Base-by-base conservation (phyloP, 2,888 invertebrate species). In the Leistus spinibarbis region DNA sequence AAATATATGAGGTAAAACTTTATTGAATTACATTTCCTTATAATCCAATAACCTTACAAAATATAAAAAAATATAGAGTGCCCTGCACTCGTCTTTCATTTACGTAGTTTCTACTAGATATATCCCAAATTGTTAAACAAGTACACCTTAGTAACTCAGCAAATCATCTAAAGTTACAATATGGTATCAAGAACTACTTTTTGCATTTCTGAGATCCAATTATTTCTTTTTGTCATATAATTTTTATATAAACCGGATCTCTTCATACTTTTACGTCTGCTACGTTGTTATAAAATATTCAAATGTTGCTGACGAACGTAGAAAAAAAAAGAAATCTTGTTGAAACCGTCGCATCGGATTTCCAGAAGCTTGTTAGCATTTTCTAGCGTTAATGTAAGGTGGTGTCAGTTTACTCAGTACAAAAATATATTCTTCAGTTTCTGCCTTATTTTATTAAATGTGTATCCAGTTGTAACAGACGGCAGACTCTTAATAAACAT, bases 311-410 rank as follows among this genome's bases (percentile, higher is more conserved):
- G 0, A 40, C 40, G 13, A 13, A 13, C 40, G n/a, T n/a, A n/a
- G n/a, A n/a, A 40, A 7, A 40, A 60, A 16, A 17, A 20, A 60
- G 20, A 57, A 60, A 60, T 22, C 3, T 19, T 22, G 19, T 60
- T 60, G 20, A 19, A 19, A 19, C 13, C 60, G 10, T 16, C 13
- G 19, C 60, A 60, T 60, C 60, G 3, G 60, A 60, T 60, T 60
- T 60, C 60, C 17, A 3, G 60, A 22, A 60, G 60, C 60, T 60
- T 60, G 60, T 60, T 60, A 60, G 60, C 60, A 60, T 19, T 22
- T 19, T 16, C 2, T 17, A 60, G 10, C 60, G 60, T 60, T 16
- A 4, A 19, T 22, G 17, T 4, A 17, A 10, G 0, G 19, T 17
- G 60, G 60, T 60, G 16, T 60, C 19, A 19, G 60, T 60, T 60